These are phyloP conservation scores for Setophaga kirtlandii DNA, from an alignment of 2,113 vertebrate species.

Conservation along the genomic window DNA sequence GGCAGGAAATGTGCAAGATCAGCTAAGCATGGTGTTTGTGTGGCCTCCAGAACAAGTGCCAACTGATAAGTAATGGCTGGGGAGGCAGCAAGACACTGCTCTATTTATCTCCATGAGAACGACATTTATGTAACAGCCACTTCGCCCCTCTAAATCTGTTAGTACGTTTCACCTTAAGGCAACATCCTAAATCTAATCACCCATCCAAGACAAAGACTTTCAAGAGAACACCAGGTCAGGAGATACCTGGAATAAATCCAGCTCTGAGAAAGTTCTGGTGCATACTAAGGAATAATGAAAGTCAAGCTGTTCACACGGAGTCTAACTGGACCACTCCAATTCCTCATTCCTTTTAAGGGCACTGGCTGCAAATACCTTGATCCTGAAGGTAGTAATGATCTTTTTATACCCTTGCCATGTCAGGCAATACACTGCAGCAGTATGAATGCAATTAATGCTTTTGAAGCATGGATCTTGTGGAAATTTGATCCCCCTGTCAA, in stretches of 20 bases:
- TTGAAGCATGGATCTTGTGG: background rate
- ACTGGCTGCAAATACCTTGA: background rate
- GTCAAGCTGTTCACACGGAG: background rate
- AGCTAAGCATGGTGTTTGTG: slow-evolving; percentile 7
- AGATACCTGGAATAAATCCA: background rate
- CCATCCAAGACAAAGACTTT: slow-evolving; percentile 47
- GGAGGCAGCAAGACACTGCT: slow-evolving; percentile 8
- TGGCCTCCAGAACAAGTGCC: slow-evolving; percentile 49
- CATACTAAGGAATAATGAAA: background rate
- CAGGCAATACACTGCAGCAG: background rate
- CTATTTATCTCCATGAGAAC: slow-evolving; percentile 50
- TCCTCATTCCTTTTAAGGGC: background rate
- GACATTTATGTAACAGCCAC: slow-evolving; percentile 19
- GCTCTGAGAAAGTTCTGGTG: slow-evolving; percentile 3
- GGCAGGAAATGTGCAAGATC: slow-evolving; percentile 55
- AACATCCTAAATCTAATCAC: slow-evolving; percentile 58
- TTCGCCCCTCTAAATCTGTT: slow-evolving; percentile 33
- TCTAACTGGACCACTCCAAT: background rate
- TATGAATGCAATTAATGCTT: background rate
- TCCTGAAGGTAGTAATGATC: background rate
- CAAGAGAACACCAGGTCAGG: slow-evolving; percentile 22
- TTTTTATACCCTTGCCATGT: background rate
- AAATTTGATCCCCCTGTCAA: background rate
- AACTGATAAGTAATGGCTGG: slow-evolving; percentile 8
- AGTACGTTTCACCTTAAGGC: slow-evolving; percentile 42